A percentile compares a stretch with the other conserved stretches of the same genome.
phyloP scores from a whole-genome alignment of 2,113 vertebrate genomes.

The Macroglossus sobrinus region DNA sequence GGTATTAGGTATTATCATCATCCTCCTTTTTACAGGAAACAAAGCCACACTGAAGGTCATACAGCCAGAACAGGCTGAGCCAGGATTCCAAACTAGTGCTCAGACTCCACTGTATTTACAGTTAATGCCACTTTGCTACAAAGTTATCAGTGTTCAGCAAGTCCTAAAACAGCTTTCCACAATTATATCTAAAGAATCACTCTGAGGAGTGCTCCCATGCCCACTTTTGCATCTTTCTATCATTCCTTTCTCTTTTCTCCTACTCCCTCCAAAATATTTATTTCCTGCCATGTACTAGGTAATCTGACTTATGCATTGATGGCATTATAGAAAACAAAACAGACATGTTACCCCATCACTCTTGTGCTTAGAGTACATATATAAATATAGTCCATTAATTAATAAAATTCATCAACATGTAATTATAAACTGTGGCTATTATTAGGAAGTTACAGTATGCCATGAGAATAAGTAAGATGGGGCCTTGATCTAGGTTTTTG shows the following conservation, averaged over 20 bases:
- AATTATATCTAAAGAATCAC: not conserved
- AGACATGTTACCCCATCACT: not conserved
- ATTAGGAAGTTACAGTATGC: not conserved
- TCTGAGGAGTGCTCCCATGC: not conserved
- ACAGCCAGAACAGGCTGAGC: not conserved
- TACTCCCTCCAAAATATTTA: not conserved
- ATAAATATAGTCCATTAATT: not conserved
- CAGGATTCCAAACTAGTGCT: not conserved
- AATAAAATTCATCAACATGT: not conserved
- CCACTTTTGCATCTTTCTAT: not conserved
- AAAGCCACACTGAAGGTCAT: not conserved
- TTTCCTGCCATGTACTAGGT: not conserved
- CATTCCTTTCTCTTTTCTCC: not conserved
- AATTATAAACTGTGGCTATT: not conserved
- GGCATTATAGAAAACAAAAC: not conserved
- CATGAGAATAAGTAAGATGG: not conserved
- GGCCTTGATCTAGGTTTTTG: not conserved
- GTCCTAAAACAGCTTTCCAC: not conserved
- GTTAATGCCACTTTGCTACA: not conserved
- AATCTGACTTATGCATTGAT: not conserved
- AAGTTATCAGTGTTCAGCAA: not conserved
- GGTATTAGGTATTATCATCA: not conserved
- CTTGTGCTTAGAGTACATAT: not conserved
- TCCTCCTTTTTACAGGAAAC: not conserved
- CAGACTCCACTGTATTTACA: not conserved